A percentile compares a stretch with the other conserved stretches of the same genome.
phyloP scores from a whole-genome alignment of 2,797 vertebrate genomes.

The Arnoldichthys spilopterus region DNA sequence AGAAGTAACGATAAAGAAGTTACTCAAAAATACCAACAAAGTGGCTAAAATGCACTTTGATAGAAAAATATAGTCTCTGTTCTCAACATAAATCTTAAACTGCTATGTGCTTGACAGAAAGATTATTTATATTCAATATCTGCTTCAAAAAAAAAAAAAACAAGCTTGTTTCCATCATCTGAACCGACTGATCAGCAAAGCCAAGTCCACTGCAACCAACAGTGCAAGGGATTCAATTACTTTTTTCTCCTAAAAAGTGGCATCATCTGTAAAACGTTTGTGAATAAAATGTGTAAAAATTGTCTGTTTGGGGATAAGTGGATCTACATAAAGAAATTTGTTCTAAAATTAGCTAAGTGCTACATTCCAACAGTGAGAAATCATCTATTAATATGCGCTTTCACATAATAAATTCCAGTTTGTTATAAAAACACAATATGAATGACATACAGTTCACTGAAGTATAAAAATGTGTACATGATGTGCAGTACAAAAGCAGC shows the following conservation, averaged over 20 bases:
- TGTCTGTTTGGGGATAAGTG: background rate
- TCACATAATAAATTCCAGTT: background rate
- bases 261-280: background rate
- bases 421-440: constrained; percentile 17
- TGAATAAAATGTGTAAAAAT: too few relatives aligned
- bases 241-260: background rate
- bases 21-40: background rate
- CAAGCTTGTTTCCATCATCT: background rate
- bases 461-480: constrained; percentile 29
- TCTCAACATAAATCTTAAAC: background rate
- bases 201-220: background rate
- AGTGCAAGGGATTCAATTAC: background rate
- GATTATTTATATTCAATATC: background rate
- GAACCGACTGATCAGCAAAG: background rate
- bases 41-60: constrained; percentile 13
- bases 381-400: background rate
- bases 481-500: background rate
- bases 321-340: too few relatives aligned
- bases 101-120: background rate
- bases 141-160: background rate
- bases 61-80: constrained; percentile 47
- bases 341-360: background rate
- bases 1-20: constrained; percentile 6
- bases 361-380: constrained; percentile 10
- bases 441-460: constrained; percentile 32